Evolutionary conservation across 2,797 vertebrate species (phyloP).

Genomic region (Xerus rutilus): DNA sequence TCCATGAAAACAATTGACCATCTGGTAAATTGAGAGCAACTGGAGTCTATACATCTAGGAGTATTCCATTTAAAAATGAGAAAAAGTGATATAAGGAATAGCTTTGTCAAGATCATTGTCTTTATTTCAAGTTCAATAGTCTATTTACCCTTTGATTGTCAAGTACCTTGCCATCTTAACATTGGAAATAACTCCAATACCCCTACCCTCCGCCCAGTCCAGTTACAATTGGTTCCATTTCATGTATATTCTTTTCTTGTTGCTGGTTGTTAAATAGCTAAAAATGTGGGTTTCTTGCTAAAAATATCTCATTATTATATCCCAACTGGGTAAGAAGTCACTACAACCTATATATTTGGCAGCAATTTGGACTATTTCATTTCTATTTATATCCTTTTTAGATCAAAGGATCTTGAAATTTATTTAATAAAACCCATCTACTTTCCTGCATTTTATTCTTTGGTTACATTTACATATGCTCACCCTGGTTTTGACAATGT

Average conservation of each 20-base stretch:
- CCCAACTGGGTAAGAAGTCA: neutral
- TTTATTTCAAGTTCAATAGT: slow-evolving; percentile 2
- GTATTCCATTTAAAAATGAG: neutral
- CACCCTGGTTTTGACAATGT: neutral
- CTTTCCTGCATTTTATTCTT: neutral
- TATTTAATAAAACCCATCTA: neutral
- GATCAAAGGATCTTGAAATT: slow-evolving; percentile 24
- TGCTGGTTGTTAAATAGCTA: slow-evolving; percentile 26
- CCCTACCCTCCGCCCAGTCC: neutral
- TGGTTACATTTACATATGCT: neutral
- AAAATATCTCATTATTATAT: slow-evolving; percentile 31
- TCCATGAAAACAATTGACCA: neutral
- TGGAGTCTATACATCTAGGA: neutral
- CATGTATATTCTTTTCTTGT: neutral
- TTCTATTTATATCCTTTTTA: neutral
- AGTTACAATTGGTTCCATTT: slow-evolving; percentile 43
- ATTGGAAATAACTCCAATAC: neutral
- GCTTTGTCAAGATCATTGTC: neutral
- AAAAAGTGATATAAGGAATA: neutral
- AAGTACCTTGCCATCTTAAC: neutral
- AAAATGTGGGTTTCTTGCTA: neutral
- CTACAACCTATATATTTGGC: neutral
- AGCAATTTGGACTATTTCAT: neutral
- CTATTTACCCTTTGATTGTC: slow-evolving; percentile 1
- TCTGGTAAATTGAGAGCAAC: neutral